Evolutionary conservation across 2,888 invertebrate species (phyloP), one percentile per base, ranked within the genome.

Genomic region (Falcaria lacertinaria): DNA sequence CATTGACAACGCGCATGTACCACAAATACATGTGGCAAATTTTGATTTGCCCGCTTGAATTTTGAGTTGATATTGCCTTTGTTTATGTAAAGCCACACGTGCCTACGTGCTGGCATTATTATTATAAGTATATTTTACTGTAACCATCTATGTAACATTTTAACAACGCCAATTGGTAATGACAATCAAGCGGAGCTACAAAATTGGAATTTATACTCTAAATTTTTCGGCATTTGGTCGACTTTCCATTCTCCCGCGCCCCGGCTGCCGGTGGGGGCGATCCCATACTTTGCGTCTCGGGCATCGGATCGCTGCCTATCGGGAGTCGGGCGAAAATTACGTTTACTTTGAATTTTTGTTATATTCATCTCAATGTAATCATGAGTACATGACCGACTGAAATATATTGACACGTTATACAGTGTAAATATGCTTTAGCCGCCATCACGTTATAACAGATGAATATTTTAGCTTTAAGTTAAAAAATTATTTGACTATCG

Each of bases 1-100:
- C 57, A 95, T 97, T 50, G 97, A 97, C 57, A 94, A 96, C 35
- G 83, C 92, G 16, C 95, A 97, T 77, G 97, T 98, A 19, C 98
- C 98, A 5, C 96, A 97, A 92, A 97, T 98, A 53, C 95, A 97
- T 68, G 98, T 98, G 54, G 96, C 95, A 47, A 98, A 98, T 80
- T 89, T 89, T 80, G 88, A 89, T 68, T 84, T 89, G 84, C 88
- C 86, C 77, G 87, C 87, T 79, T 88, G 83, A 86, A 76, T 77
- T 80, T 75, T 79, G 58, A 65, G 79, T 80, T 81, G 64, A 69
- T 67, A 71, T 78, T 78, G 69, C 73, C 75, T 81, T 57, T 63
- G 71, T 83, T 83, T 38, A 69, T 73, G 62, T 79, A 68, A 74
- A 40, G 74, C 63, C 69, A 46, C 67, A 64, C 63, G 51, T 40